phyloP scores from a whole-genome alignment of 2,113 vertebrate species.

The Neogobius melanostomus region DNA sequence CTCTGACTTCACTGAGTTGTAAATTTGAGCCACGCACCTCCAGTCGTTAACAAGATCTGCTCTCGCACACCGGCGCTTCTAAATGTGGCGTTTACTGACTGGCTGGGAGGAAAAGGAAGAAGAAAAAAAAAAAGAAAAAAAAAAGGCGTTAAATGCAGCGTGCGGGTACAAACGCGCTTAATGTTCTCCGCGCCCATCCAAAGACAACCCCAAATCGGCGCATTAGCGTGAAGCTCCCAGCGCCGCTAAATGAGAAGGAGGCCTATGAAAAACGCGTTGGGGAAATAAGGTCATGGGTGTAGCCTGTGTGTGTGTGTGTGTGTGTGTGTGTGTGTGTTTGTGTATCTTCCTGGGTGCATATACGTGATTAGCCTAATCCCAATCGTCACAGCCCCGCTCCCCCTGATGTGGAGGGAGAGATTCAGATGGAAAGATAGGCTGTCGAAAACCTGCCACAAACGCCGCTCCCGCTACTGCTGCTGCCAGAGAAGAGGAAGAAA shows the following conservation, averaged over 20 bases:
- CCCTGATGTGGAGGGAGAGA: conserved; percentile 59
- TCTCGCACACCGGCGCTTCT: neutral
- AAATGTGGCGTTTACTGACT: conserved; percentile 9
- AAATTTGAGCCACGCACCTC: neutral
- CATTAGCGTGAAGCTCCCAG: conserved; percentile 33
- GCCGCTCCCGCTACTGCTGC: conserved; percentile 1
- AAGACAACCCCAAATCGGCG: conserved; percentile 21
- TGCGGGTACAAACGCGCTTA: conserved; percentile 15
- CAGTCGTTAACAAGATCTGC: neutral
- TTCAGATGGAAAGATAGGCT: conserved; percentile 44
- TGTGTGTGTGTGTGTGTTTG: conserved; percentile 5
- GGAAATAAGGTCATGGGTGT: conserved; percentile 54
- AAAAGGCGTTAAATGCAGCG: conserved; percentile 1
- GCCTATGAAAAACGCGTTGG: conserved; percentile 33
- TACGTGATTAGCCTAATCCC: conserved; percentile 63
- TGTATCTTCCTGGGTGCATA: conserved; percentile 14
- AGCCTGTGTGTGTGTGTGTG: conserved; percentile 4
- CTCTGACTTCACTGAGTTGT: neutral
- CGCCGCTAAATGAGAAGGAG: conserved; percentile 41
- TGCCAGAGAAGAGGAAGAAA: conserved; percentile 1
- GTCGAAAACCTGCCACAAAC: conserved; percentile 18
- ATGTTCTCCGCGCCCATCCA: conserved; percentile 5
- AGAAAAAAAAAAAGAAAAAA: neutral
- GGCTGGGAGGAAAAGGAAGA: neutral
- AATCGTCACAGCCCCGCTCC: conserved; percentile 63